Evolutionary conservation across 2,113 vertebrate genomes (phyloP).

Genomic region (Podarcis cretensis): DNA sequence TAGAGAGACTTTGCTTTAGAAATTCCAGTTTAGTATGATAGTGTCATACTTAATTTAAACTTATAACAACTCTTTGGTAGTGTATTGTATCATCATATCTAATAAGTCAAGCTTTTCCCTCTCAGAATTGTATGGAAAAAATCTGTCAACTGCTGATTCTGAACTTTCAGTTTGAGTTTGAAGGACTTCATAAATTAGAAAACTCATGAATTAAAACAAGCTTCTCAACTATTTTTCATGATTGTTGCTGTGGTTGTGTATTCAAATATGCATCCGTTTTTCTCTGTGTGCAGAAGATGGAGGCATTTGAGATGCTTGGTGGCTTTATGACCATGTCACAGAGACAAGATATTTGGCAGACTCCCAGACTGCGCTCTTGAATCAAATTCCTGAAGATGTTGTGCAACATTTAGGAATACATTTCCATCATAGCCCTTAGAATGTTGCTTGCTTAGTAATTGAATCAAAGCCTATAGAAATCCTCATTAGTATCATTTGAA

Average conservation of each 20-base stretch:
- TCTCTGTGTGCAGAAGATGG: not conserved
- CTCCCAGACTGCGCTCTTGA: not conserved
- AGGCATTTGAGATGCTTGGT: not conserved
- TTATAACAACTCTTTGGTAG: not conserved
- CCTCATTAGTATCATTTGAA: not conserved
- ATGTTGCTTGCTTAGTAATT: not conserved
- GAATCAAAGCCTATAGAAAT: not conserved
- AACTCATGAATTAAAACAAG: not conserved
- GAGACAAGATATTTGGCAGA: not conserved
- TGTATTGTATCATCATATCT: not conserved
- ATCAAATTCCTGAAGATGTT: not conserved
- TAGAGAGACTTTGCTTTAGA: not conserved
- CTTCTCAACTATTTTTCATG: not conserved
- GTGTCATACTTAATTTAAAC: not conserved
- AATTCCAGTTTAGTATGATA: not conserved
- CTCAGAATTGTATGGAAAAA: not conserved
- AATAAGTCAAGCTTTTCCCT: not conserved
- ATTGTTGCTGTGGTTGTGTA: not conserved
- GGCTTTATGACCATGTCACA: not conserved
- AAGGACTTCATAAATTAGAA: not conserved
- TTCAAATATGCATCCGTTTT: not conserved
- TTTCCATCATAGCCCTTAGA: not conserved
- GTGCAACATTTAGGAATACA: not conserved
- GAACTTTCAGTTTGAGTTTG: not conserved
- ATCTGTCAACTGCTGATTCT: not conserved